Conservation (phyloP, 2,797 vertebrate genomes). For the Megaceryle alcyon region DNA sequence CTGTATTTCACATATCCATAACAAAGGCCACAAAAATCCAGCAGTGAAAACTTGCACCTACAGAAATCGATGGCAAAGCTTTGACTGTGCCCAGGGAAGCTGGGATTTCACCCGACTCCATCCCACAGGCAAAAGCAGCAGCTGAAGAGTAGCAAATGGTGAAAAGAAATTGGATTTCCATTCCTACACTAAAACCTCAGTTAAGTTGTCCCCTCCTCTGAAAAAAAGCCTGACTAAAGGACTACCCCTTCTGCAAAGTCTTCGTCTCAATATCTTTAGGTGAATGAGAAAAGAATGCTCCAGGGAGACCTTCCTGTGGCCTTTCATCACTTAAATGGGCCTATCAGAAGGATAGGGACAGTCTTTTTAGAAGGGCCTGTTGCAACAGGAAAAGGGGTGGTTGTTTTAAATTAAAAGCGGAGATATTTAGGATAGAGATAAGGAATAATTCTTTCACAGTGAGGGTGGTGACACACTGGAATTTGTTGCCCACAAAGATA, state of each 20-base stretch:
- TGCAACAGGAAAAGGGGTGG: neutral
- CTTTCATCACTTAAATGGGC: neutral
- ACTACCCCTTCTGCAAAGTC: neutral
- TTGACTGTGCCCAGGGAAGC: neutral
- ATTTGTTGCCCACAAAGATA: neutral
- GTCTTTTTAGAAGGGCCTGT: neutral
- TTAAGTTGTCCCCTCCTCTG: neutral
- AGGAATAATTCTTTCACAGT: neutral
- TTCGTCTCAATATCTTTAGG: neutral
- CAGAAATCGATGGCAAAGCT: neutral
- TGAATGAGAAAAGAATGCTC: neutral
- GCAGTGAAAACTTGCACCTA: neutral
- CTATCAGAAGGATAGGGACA: neutral
- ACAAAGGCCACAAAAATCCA: neutral
- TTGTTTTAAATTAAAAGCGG: neutral
- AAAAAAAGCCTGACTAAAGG: neutral
- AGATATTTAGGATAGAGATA: neutral
- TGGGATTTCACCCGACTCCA: neutral
- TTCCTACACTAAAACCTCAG: neutral
- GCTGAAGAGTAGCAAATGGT: neutral
- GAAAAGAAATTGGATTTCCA: neutral
- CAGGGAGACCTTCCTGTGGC: neutral
- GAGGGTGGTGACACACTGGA: neutral
- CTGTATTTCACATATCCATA: neutral
- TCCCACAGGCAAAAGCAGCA: neutral